Base-by-base conservation (phyloP, 2,797 vertebrate genomes). In the Erithacus rubecula region DNA sequence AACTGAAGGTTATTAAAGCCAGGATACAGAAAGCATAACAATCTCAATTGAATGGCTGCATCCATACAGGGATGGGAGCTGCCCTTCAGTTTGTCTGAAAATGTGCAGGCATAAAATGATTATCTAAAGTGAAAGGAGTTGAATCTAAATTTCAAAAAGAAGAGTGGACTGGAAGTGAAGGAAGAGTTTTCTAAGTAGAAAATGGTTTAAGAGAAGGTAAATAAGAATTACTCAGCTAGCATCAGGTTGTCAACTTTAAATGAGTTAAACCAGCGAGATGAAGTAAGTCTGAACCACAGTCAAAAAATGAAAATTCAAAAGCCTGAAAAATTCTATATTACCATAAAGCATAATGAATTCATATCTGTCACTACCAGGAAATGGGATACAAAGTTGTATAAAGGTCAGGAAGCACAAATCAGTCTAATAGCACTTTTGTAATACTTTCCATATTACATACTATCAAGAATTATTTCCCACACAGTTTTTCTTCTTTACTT, bases 361-460 rank as follows among this genome's bases (percentile, higher is more conserved):
- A 2, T 64, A 87, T 83, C 72, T 85, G 65, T 64, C 75, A 64
- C 72, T 65, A 78, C 29, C 58, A 94, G 93, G 87, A 92, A 95
- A 92, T 37, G 37, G 49, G 72, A 93, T 71, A 65, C 65, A 52
- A 91, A 85, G 65, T 46, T 91, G 37, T 52, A 52, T 49, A 80
- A 92, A 96, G 60, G 78, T 85, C 93, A 92, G 84, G 91, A 95
- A 96, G 71, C 44, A 83, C 72, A 83, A 92, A 91, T 83, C 75
- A 78, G 82, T 49, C 46, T 77, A 85, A 68, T 3, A 78, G 75
- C 43, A 67, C 78, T 91, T 89, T 21, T 91, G 69, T 89, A 79
- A 83, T 65, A 62, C 75, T 96, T 95, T 93, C 92, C 92, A n/a
- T 78, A 92, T 80, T 81, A 89, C 72, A 60, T 62, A 59, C 46